Evolutionary conservation across 2,888 invertebrate genomes (phyloP).

Genomic region (Asteroscopus sphinx): DNA sequence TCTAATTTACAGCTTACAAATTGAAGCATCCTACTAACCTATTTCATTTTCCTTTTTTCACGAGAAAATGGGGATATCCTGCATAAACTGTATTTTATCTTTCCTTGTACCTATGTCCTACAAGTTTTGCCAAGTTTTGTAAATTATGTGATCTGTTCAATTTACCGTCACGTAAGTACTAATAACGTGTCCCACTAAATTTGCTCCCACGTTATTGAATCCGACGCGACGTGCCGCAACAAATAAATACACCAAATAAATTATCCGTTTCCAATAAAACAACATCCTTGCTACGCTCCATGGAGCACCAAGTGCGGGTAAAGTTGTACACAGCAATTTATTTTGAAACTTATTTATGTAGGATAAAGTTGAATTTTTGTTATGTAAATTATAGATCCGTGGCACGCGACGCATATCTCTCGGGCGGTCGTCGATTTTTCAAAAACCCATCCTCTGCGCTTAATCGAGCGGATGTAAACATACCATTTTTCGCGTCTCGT

Average conservation of each 20-base stretch:
- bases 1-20: constrained; percentile 42
- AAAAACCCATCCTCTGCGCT: constrained; percentile 78
- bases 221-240: constrained; percentile 71
- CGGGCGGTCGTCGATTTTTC: constrained; percentile 78
- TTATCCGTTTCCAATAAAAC: constrained; percentile 88
- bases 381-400: constrained; percentile 32
- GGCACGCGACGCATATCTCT: constrained; percentile 77
- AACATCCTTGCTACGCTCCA: constrained; percentile 78
- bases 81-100: too few relatives aligned
- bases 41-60: constrained; percentile 30
- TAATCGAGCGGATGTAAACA: constrained; percentile 89
- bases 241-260: constrained; percentile 88
- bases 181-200: constrained; percentile 48
- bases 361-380: constrained; percentile 56
- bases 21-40: constrained; percentile 31
- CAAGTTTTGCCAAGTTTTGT: background rate
- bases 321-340: constrained; percentile 26
- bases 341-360: constrained; percentile 59
- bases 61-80: constrained; percentile 20
- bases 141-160: background rate
- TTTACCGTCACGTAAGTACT: constrained; percentile 28
- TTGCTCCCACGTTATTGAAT: constrained; percentile 83
- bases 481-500: constrained; percentile 83
- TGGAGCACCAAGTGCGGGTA: constrained; percentile 64
- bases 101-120: too few relatives aligned